Base-by-base conservation (phyloP, 2,797 vertebrate genomes). In the Gallinago stenura region DNA sequence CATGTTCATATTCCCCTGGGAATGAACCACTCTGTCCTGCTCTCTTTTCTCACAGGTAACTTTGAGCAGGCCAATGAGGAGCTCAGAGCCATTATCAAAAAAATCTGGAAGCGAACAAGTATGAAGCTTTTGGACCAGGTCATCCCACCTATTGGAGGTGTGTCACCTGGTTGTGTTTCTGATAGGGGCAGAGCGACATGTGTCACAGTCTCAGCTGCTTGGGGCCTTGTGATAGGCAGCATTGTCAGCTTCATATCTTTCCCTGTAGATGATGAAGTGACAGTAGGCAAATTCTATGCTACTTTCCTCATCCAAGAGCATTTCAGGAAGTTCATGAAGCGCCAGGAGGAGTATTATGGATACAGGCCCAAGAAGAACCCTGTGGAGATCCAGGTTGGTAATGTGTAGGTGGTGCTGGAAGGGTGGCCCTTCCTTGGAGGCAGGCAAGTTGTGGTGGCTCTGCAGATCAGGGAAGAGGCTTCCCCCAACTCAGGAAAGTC, bases 111-210 rank as follows among this genome's bases (percentile, higher is more conserved):
- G 96, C 98, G 99, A 94, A 99, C 99, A 2, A 99, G 99, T 93
- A 99, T 99, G 99, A 99, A 99, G 93, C 98, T 99, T 11, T 96
- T 99, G 87, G 99, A 99, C 97, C 99, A 99, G 97, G 99, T 99
- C 95, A 99, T 99, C 93, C 99, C 99, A 11, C 99, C 99, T 0
- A 99, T 99, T 64, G 99, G 99, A 98, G 99, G 99, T 98, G 58
- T 89, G 98, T 61, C 41, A 31, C 12, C n/a, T 19, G 16, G 3
- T 35, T 58, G 35, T 21, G 6, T 53, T n/a, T n/a, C 54, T 51
- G 58, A 39, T 57, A 15, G 87, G 51, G 48, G 37, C 58, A 70
- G 17, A 17, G 39, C 1, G 0, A 4, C 18, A 20, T 68, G 56
- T 46, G 1, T 3, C 10, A 12, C 15, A 18, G 18, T 41, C 22